phyloP scores from a whole-genome alignment of 2,797 vertebrate species.

The Ciconia nigra region DNA sequence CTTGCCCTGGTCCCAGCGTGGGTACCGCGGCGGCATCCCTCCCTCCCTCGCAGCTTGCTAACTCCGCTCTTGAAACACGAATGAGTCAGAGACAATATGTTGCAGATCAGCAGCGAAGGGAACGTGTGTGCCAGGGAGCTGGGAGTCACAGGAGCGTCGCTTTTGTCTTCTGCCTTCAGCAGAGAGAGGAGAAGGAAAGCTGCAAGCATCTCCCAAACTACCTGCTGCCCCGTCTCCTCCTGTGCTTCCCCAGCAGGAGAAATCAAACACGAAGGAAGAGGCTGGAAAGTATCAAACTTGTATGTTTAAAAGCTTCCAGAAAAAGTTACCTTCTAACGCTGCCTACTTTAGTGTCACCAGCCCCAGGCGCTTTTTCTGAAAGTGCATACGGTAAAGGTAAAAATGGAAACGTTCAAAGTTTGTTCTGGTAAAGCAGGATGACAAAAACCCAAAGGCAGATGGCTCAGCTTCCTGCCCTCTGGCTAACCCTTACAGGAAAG shows the following conservation, averaged over 20 bases:
- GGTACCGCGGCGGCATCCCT: background rate
- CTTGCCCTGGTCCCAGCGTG: background rate
- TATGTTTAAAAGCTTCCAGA: background rate
- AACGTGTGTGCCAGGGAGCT: background rate
- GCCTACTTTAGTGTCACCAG: background rate
- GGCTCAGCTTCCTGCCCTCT: background rate
- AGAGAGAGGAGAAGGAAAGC: background rate
- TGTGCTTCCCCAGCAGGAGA: background rate
- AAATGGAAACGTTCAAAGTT: background rate
- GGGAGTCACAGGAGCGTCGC: background rate
- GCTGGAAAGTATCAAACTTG: background rate
- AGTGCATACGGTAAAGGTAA: rapidly evolving
- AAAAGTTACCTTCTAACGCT: background rate
- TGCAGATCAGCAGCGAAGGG: background rate
- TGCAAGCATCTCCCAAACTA: background rate
- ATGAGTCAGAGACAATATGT: background rate
- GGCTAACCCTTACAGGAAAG: background rate
- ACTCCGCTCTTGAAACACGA: rapidly evolving
- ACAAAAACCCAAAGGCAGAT: background rate
- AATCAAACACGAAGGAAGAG: background rate
- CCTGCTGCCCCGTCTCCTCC: background rate
- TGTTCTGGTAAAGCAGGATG: background rate
- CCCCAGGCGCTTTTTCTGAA: background rate
- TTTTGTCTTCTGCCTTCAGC: background rate
- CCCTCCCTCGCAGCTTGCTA: background rate